Conservation (phyloP, 2,797 vertebrate genomes). For the Falco berigora region DNA sequence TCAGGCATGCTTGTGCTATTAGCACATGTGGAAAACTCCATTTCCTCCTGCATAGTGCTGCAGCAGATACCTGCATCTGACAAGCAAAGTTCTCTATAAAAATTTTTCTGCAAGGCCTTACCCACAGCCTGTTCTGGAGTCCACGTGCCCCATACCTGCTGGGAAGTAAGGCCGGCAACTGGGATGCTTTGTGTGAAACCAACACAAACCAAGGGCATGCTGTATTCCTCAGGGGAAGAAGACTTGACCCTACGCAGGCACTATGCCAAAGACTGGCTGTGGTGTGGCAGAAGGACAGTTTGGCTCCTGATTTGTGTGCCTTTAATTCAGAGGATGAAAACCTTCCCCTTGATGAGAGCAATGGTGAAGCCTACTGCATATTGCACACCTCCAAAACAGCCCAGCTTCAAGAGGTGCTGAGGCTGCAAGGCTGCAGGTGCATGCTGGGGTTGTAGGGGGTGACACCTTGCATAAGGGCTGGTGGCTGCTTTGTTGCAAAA, state of each 20-base stretch:
- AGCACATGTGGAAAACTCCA: fast-evolving
- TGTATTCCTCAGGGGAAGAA: fast-evolving
- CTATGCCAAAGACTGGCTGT: neutral
- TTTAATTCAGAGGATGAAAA: neutral
- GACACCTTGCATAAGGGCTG: neutral
- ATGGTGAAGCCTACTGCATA: neutral
- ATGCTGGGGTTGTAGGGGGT: neutral
- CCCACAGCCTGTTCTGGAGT: neutral
- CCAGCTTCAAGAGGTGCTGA: fast-evolving
- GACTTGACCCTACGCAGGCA: neutral
- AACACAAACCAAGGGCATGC: fast-evolving
- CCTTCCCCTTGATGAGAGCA: neutral
- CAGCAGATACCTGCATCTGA: neutral
- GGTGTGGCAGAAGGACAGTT: neutral
- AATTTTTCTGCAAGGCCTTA: neutral
- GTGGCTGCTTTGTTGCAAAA: neutral
- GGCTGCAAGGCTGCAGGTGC: neutral
- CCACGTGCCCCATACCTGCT: fast-evolving
- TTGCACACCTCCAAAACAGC: fast-evolving
- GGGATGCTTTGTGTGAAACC: neutral
- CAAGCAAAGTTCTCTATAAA: neutral
- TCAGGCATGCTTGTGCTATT: neutral
- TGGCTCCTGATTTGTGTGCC: neutral
- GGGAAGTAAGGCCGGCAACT: neutral
- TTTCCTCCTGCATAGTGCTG: neutral